Evolutionary conservation across 2,113 vertebrate species (phyloP), one percentile per base, ranked within the genome.

Genomic region (Atlantisia rogersi): DNA sequence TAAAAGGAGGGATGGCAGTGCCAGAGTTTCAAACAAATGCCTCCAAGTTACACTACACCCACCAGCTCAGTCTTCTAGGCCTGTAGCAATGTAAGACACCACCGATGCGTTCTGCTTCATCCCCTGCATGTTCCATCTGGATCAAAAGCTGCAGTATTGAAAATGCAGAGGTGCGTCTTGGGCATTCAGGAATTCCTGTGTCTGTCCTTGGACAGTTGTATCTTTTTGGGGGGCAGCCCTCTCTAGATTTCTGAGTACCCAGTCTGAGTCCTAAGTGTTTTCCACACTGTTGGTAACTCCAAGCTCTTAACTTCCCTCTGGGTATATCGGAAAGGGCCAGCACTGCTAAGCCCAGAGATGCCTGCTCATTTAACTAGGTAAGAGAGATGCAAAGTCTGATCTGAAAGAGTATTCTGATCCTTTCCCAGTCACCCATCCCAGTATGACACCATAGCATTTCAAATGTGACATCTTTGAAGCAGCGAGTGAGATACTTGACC

Each of bases 111-210:
- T 32, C 32, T 42, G n/a, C 39, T 90, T 90, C 0, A 0, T n/a
- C 8, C 22, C 3, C 12, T 1, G 2, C 24, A 0, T 5, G 10
- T 62, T 32, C n/a, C 28, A 37, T 50, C 1, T 2, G 12, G 32
- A 67, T 62, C 26, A 48, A 60, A 73, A 88, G 13, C 58, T 76
- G 63, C 63, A 48, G 59, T 3, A 1, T 0, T 42, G 40, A 87
- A 87, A 56, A 65, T 46, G 39, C 15, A 11, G 21, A 73, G 75
- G 15, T 3, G 39, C 40, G 15, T 32, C 42, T 63, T 28, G 19
- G 76, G 46, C 26, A 24, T 46, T 63, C 22, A 32, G 19, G 32
- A 82, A 46, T 15, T 3, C 3, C 12, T 12, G 12, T 29, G 44
- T 87, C 31, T 48, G 6, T 12, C 12, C 42, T 50, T 53, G 56